A percentile compares a stretch with the other conserved stretches of the same genome.
phyloP scores from a whole-genome alignment of 2,113 vertebrate species.

The Hypanus sabinus region DNA sequence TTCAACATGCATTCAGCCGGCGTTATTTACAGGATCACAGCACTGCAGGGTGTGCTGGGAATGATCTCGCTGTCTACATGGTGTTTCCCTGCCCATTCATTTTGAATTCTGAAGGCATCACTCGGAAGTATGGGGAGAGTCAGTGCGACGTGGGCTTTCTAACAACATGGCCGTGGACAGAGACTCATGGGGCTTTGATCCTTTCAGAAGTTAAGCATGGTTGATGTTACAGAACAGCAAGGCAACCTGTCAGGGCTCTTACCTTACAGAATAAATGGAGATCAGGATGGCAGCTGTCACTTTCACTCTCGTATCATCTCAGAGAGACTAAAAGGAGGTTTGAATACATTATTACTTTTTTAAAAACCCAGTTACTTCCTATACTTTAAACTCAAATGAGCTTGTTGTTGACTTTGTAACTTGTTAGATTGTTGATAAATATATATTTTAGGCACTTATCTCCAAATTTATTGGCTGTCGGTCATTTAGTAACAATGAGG shows the following conservation, averaged over 20 bases:
- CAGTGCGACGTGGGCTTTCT: neutral
- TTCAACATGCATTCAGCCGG: neutral
- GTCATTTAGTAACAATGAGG: neutral
- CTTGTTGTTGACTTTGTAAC: neutral
- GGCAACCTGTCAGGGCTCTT: neutral
- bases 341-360: neutral
- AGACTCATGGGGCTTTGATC: neutral
- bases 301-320: neutral
- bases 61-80: neutral
- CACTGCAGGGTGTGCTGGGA: neutral
- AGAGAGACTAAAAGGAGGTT: slow-evolving; percentile 22
- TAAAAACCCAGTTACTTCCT: neutral
- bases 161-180: neutral
- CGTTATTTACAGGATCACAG: neutral
- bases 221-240: neutral
- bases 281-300: slow-evolving; percentile 12
- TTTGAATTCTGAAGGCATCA: neutral
- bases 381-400: no score
- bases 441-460: neutral
- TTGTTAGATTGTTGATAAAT: neutral
- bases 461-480: neutral
- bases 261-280: neutral
- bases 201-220: neutral
- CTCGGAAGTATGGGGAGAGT: slow-evolving; percentile 21
- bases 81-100: slow-evolving; percentile 18